phyloP scores from a whole-genome alignment of 2,888 invertebrate species.

The Elegia similella region DNA sequence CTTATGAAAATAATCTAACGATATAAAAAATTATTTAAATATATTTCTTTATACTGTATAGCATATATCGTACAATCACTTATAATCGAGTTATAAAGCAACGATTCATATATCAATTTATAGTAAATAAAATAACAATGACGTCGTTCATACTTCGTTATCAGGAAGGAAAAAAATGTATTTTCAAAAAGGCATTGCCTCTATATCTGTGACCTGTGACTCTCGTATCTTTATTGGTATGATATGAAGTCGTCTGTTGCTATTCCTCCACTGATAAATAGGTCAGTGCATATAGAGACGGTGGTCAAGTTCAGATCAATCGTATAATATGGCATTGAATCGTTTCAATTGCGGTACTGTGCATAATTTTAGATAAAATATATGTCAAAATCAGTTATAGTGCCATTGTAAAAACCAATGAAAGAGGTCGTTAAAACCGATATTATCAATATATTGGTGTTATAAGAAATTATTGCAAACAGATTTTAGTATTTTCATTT shows the following conservation, averaged over 20 bases:
- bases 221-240: conserved; percentile 46
- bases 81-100: conserved; percentile 7
- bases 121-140: conserved; percentile 28
- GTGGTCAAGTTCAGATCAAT: conserved; percentile 72
- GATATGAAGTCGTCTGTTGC: conserved; percentile 63
- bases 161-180: conserved; percentile 51
- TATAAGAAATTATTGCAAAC: no score
- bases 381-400: not conserved
- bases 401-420: no score
- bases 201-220: conserved; percentile 59
- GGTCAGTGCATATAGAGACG: conserved; percentile 65
- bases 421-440: no score
- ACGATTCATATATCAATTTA: conserved; percentile 9
- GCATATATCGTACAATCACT: not conserved
- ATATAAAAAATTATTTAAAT: not conserved
- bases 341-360: conserved; percentile 11
- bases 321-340: conserved; percentile 17
- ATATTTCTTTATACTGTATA: not conserved
- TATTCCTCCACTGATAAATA: conserved; percentile 55
- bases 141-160: conserved; percentile 48
- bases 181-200: conserved; percentile 73
- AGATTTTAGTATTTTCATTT: no score
- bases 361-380: not conserved
- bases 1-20: not conserved
- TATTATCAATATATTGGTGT: no score